Evolutionary conservation across 1,140 invertebrate species (phyloP), one percentile per base, ranked within the genome.

Genomic region (Pachypsylla venusta): DNA sequence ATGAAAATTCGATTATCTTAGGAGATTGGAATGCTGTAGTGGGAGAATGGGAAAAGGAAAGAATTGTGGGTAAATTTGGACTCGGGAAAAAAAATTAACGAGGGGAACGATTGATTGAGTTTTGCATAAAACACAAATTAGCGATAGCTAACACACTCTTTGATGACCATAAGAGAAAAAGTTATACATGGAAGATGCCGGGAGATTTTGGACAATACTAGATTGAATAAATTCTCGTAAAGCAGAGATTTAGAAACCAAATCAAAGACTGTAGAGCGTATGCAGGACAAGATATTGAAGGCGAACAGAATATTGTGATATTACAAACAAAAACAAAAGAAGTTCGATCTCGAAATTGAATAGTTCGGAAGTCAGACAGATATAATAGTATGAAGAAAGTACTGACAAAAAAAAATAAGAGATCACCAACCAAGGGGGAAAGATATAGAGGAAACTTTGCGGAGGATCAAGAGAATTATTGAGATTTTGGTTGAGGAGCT

Each of bases 171-270:
- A 61, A 63, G 13, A 55, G 64, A 56, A 59, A 63, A 26, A 24
- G 68, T 35, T 70, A 67, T 28, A 70, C 67, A 2, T 70, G 68
- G 64, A 67, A 65, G 24, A 70, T 63, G 12, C 67, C 68, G 24
- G 27, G 28, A 28, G 65, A 70, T 60, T 63, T 24, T 7, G 60
- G 68, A 1, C 53, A 68, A 60, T 70, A 70, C 56, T 67, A 69
- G 60, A 70, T 70, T 27, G 66, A 70, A 55, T 71, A 63, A 39
- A 63, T 71, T 1, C 28, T 66, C 12, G 63, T 66, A 1, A 67
- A 67, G 14, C 2, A 58, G 53, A 22, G 39, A 4, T 58, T 40
- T 25, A 58, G 25, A 48, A 58, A 58, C 22, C 35, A 57, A 57
- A 42, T 42, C 25, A 40, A 40, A 19, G 16, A 57, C 25, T 42